These are phyloP conservation scores for Saxicola maurus DNA, from an alignment of 2,797 vertebrate species.

Conservation along the genomic window DNA sequence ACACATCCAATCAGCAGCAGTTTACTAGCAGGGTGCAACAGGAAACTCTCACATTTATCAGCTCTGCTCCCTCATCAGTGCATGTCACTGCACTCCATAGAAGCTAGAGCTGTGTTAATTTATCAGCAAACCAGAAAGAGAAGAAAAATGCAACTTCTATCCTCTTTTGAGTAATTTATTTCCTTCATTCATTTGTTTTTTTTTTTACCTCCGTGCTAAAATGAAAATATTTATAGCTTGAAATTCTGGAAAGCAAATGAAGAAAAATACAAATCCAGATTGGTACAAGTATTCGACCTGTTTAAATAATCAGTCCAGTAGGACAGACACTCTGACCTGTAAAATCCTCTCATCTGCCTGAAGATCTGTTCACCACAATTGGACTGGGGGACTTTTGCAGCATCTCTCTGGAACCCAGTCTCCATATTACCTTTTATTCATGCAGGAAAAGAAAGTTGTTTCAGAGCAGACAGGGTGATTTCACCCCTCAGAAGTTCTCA, in stretches of 20 bases:
- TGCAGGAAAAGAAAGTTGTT: background rate
- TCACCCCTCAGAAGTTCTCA: background rate
- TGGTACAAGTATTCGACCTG: background rate
- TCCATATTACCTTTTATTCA: background rate
- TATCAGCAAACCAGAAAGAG: constrained; percentile 26
- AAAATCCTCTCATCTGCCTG: background rate
- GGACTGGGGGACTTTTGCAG: background rate
- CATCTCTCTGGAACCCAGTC: background rate
- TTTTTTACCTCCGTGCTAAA: background rate
- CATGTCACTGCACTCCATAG: constrained; percentile 2
- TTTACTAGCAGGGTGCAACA: constrained; percentile 41
- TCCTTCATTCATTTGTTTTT: background rate
- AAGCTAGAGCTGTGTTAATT: constrained; percentile 18
- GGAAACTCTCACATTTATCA: constrained; percentile 61
- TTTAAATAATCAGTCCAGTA: background rate
- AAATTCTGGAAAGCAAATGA: background rate
- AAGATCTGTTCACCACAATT: background rate
- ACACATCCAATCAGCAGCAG: constrained; percentile 29
- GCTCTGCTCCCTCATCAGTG: constrained; percentile 39
- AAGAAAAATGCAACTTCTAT: constrained; percentile 1
- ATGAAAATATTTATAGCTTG: background rate
- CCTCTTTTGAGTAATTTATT: background rate
- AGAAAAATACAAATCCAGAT: background rate
- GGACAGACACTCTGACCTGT: background rate
- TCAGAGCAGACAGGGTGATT: background rate